These are phyloP conservation scores for Drosophila borborema DNA, from an alignment of 2,888 invertebrate genomes.

Conservation along the genomic window DNA sequence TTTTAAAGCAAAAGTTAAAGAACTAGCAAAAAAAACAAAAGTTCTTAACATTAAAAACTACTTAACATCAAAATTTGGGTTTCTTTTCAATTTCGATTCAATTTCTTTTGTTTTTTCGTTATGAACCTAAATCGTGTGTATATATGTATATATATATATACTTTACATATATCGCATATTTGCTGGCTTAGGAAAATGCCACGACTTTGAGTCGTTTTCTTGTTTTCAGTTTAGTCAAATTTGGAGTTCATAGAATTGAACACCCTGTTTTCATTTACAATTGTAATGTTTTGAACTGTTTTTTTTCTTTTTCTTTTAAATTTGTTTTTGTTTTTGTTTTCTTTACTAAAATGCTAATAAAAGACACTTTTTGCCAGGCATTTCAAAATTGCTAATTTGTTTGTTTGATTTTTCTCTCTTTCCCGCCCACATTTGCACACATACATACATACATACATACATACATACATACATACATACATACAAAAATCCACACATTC, in stretches of 20 bases:
- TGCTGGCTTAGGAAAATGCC: slow-evolving; percentile 73
- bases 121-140: slow-evolving; percentile 33
- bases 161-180: slow-evolving; percentile 31
- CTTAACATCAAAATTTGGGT: slow-evolving; percentile 58
- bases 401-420: slow-evolving; percentile 33
- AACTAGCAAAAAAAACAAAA: slow-evolving; percentile 68
- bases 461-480: slow-evolving; percentile 5
- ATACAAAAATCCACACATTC: slow-evolving; percentile 1
- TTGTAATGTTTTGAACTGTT: slow-evolving; percentile 46
- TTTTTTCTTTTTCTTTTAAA: background rate
- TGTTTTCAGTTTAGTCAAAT: slow-evolving; percentile 21
- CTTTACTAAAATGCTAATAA: slow-evolving; percentile 71
- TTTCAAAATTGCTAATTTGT: slow-evolving; percentile 60
- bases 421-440: slow-evolving; percentile 25
- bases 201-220: slow-evolving; percentile 71
- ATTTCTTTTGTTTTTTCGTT: background rate
- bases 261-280: slow-evolving; percentile 47
- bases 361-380: slow-evolving; percentile 73
- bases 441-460: slow-evolving; percentile 9
- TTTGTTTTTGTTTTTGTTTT: slow-evolving; percentile 1
- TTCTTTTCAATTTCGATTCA: slow-evolving; percentile 8
- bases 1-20: slow-evolving; percentile 55
- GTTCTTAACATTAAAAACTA: slow-evolving; percentile 54
- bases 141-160: slow-evolving; percentile 48
- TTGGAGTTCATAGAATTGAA: slow-evolving; percentile 70